These are phyloP conservation scores for Argynnis bischoffii DNA, from an alignment of 2,888 invertebrate genomes.

Conservation along the genomic window DNA sequence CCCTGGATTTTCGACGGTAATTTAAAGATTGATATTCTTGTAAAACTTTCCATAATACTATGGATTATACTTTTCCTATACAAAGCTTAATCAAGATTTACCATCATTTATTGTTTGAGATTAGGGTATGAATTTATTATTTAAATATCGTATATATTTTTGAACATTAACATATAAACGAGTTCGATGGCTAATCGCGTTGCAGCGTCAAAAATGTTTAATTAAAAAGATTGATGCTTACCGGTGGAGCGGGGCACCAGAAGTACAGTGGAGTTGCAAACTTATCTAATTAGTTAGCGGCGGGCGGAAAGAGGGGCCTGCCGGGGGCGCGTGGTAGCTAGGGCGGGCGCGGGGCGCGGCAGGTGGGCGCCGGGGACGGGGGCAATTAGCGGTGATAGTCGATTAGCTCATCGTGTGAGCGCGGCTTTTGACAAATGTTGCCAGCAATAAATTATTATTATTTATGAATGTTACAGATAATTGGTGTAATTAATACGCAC, in stretches of 20 bases:
- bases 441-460: constrained; percentile 75
- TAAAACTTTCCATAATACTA: too few relatives aligned
- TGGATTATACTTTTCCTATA: too few relatives aligned
- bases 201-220: constrained; percentile 81
- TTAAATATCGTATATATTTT: constrained; percentile 12
- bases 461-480: constrained; percentile 67
- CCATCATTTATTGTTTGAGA: too few relatives aligned
- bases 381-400: constrained; percentile 83
- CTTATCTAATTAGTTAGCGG: constrained; percentile 81
- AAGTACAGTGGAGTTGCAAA: constrained; percentile 81
- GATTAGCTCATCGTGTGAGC: constrained; percentile 81
- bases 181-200: constrained; percentile 75
- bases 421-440: constrained; percentile 80
- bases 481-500: constrained; percentile 61
- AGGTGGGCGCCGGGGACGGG: constrained; percentile 51
- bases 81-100: too few relatives aligned
- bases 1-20: too few relatives aligned
- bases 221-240: constrained; percentile 83
- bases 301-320: constrained; percentile 44
- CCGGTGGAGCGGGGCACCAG: constrained; percentile 74
- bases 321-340: constrained; percentile 41
- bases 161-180: constrained; percentile 48
- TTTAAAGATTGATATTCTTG: too few relatives aligned
- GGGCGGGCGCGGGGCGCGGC: constrained; percentile 42
- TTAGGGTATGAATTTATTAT: constrained; percentile 3